Percentiles rank a stretch among this genome's conserved stretches.
phyloP scores from a whole-genome alignment of 2,888 invertebrate genomes.

The Amphipoea lucens region DNA sequence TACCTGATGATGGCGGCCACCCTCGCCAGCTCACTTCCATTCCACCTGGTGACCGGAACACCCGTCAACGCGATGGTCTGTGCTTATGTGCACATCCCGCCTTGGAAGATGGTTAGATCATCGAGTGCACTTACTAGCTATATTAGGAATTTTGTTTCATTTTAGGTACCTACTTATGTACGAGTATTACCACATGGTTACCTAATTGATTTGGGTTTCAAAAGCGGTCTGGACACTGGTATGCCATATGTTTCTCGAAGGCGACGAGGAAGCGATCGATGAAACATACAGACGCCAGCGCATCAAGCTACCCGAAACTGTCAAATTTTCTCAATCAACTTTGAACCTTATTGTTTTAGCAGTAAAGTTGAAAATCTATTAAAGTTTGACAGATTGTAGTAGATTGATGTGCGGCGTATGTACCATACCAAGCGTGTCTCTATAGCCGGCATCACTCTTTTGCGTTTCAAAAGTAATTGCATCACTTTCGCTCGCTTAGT shows the following conservation, averaged over 20 bases:
- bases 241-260: background rate
- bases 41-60: conserved; percentile 78
- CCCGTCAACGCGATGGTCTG: conserved; percentile 81
- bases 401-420: no score
- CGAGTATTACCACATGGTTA: background rate
- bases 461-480: no score
- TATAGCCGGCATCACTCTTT: no score
- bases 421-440: no score
- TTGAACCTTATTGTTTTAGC: no score
- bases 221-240: no score
- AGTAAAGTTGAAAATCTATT: no score
- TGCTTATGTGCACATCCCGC: conserved; percentile 80
- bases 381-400: no score
- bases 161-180: background rate
- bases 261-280: background rate
- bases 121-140: background rate
- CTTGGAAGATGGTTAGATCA: conserved; percentile 78
- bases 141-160: background rate
- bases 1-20: conserved; percentile 81
- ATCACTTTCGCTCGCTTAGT: no score
- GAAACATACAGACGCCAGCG: background rate
- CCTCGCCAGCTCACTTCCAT: conserved; percentile 77
- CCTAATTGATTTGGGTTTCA: background rate
- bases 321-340: no score
- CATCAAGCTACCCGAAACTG: no score